Evolutionary conservation across 2,113 vertebrate genomes (phyloP).

Genomic region (Vulpes ferrilata): DNA sequence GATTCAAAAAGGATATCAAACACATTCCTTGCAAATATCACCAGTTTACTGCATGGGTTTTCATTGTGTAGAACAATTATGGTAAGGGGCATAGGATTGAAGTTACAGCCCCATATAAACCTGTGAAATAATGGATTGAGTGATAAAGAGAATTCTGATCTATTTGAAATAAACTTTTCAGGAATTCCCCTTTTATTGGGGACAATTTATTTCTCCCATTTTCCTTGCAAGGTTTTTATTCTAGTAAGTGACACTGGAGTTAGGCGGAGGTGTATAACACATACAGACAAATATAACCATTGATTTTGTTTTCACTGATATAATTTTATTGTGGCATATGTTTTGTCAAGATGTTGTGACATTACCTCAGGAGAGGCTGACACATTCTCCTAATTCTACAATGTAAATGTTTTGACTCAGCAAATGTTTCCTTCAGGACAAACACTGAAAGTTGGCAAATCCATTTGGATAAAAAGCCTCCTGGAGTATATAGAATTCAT

Average conservation of each 20-base stretch:
- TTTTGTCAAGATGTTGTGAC: conserved; percentile 81
- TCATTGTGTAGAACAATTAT: background rate
- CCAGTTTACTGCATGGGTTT: background rate
- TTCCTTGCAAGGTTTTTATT: conserved; percentile 59
- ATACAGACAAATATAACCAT: conserved; percentile 71
- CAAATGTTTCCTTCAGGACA: conserved; percentile 74
- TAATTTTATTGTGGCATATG: conserved; percentile 80
- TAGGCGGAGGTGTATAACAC: conserved; percentile 62
- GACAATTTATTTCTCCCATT: conserved; percentile 50
- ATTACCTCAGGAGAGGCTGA: conserved; percentile 75
- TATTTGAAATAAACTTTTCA: conserved; percentile 54
- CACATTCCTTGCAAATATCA: background rate
- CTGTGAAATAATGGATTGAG: background rate
- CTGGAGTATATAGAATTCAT: background rate
- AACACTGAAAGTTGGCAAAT: conserved; percentile 69
- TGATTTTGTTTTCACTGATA: conserved; percentile 64
- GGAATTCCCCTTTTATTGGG: conserved; percentile 14
- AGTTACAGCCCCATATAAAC: background rate
- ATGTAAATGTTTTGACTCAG: conserved; percentile 80
- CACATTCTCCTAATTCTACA: conserved; percentile 70
- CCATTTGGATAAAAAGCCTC: conserved; percentile 50
- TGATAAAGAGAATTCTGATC: background rate
- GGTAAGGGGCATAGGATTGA: background rate
- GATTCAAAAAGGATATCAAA: conserved; percentile 4
- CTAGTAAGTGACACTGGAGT: conserved; percentile 38